These are phyloP conservation scores for Gadus macrocephalus DNA, from an alignment of 2,113 vertebrate genomes.

Conservation along the genomic window DNA sequence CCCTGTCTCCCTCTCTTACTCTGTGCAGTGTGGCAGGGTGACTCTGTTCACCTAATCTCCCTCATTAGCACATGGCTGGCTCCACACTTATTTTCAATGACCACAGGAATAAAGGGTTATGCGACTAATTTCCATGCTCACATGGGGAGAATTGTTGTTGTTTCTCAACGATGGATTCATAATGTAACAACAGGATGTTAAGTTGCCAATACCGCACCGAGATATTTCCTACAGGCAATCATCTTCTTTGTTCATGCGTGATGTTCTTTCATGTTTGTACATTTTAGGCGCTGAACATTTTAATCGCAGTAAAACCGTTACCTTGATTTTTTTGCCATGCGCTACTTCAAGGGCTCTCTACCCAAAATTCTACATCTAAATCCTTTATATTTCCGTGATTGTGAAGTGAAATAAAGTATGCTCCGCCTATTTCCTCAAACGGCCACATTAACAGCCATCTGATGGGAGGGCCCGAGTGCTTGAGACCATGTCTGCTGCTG, in stretches of 20 bases:
- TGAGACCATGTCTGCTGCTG: background rate
- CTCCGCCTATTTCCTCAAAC: conserved; percentile 34
- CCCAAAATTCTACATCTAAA: background rate
- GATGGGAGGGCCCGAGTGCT: conserved; percentile 41
- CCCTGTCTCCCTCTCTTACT: no score
- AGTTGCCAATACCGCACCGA: no score
- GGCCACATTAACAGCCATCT: conserved; percentile 45
- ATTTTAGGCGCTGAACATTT: no score
- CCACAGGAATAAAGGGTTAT: background rate
- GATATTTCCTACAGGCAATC: no score
- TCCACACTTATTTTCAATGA: conserved; percentile 2
- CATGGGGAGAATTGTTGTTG: background rate
- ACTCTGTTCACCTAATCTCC: conserved; percentile 15
- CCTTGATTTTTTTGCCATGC: background rate
- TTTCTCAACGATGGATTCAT: no score
- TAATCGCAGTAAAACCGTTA: no score
- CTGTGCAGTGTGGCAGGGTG: conserved; percentile 1
- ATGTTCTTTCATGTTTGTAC: no score
- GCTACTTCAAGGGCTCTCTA: background rate
- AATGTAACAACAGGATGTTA: no score
- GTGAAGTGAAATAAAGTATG: background rate
- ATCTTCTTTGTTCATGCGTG: no score
- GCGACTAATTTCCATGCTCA: background rate
- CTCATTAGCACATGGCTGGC: conserved; percentile 9
- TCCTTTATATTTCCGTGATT: conserved; percentile 29